Conservation (phyloP, 2,113 vertebrate genomes). For the Trematomus loennbergii region DNA sequence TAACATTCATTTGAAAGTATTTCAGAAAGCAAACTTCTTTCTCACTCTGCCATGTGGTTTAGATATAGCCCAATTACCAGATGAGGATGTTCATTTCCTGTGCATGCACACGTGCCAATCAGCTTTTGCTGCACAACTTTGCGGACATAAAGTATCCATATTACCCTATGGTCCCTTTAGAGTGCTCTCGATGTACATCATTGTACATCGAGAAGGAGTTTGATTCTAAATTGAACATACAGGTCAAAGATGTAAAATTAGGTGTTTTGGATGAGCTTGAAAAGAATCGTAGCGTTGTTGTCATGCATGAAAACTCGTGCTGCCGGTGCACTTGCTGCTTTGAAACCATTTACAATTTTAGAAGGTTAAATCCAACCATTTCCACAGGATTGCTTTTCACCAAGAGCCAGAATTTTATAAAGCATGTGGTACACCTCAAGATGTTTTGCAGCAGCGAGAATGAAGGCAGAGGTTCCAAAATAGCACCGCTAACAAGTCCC, state of each 20-base stretch:
- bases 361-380: slow-evolving; percentile 1
- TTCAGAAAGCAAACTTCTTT: background rate
- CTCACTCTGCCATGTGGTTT: background rate
- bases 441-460: slow-evolving; percentile 47
- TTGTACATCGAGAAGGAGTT: background rate
- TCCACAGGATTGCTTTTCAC: slow-evolving; percentile 7
- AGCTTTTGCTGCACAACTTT: background rate
- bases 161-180: background rate
- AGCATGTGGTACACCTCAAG: slow-evolving; percentile 36
- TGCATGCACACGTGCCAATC: background rate
- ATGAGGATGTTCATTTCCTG: background rate
- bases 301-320: slow-evolving; percentile 13
- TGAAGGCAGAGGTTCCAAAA: slow-evolving; percentile 72
- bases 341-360: slow-evolving; percentile 18
- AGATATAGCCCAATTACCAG: background rate
- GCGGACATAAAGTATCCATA: background rate
- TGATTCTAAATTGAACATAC: background rate
- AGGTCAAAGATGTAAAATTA: background rate
- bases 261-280: background rate
- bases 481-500: slow-evolving; percentile 82
- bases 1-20: background rate
- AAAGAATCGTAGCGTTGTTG: background rate
- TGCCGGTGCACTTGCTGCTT: background rate
- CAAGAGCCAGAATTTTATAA: slow-evolving; percentile 8
- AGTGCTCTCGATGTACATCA: background rate